Evolutionary conservation across 2,888 invertebrate species (phyloP).

Genomic region (Synergus laeviventris): DNA sequence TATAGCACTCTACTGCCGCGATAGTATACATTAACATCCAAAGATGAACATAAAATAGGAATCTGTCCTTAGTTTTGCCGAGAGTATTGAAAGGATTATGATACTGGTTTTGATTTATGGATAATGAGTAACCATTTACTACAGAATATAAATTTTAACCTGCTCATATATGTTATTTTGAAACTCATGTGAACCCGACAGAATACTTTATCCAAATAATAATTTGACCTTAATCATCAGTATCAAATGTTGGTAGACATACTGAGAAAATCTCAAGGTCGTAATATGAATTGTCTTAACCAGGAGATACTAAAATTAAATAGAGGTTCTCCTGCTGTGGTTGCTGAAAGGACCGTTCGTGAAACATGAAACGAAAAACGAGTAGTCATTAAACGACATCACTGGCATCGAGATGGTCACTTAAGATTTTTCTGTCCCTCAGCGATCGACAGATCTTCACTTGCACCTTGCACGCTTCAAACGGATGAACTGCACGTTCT

Average conservation of each 20-base stretch:
- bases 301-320: background rate
- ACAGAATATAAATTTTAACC: background rate
- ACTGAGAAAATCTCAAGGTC: constrained; percentile 3
- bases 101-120: background rate
- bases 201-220: background rate
- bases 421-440: constrained; percentile 34
- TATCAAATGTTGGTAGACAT: background rate
- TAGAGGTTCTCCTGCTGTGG: background rate
- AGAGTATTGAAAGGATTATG: background rate
- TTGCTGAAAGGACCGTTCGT: constrained; percentile 18
- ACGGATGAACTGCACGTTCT: constrained; percentile 54
- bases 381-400: constrained; percentile 39
- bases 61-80: background rate
- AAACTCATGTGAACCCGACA: background rate
- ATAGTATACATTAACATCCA: background rate
- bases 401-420: constrained; percentile 36
- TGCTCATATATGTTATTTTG: background rate
- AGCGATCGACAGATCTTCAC: constrained; percentile 14
- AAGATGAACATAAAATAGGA: background rate
- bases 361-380: constrained; percentile 14
- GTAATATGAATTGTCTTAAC: background rate
- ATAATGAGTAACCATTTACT: background rate
- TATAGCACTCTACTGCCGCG: background rate
- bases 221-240: background rate
- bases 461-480: constrained; percentile 35